These are phyloP conservation scores for Apostichopus japonicus DNA, from an alignment of 35 echinoderm and acorn worm species.

Conservation along the genomic window DNA sequence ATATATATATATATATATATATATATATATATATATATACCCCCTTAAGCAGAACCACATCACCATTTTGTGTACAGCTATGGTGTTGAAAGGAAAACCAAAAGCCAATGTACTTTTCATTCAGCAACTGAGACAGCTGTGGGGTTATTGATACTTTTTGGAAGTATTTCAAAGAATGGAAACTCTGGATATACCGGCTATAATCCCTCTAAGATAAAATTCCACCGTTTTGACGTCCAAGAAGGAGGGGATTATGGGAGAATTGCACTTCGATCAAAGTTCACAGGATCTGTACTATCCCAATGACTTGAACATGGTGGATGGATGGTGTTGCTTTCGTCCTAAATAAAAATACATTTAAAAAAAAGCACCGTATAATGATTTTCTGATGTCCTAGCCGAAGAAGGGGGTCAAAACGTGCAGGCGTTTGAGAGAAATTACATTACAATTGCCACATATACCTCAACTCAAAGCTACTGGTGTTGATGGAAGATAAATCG, in stretches of 20 bases:
- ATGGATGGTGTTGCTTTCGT: too few relatives aligned
- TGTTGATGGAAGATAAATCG: too few relatives aligned
- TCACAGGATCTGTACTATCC: background rate
- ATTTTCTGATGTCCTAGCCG: too few relatives aligned
- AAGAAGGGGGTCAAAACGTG: too few relatives aligned
- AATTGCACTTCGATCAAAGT: background rate
- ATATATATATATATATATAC: background rate
- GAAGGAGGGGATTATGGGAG: background rate
- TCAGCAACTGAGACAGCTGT: constrained; percentile 46
- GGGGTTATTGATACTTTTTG: constrained; percentile 31
- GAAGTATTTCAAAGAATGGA: constrained; percentile 37
- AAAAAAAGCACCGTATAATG: too few relatives aligned
- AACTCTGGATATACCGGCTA: background rate
- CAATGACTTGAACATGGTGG: too few relatives aligned
- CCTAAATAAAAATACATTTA: too few relatives aligned
- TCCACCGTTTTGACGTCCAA: background rate
- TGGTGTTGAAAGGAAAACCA: constrained; percentile 1
- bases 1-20: too few relatives aligned
- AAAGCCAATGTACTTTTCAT: constrained; percentile 51
- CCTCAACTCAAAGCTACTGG: too few relatives aligned
- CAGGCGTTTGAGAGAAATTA: too few relatives aligned
- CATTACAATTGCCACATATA: too few relatives aligned
- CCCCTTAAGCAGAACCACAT: background rate
- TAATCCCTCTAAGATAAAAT: background rate
- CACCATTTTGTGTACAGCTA: background rate